phyloP scores from a whole-genome alignment of 2,888 invertebrate species.

The Ceraclea dissimilis region DNA sequence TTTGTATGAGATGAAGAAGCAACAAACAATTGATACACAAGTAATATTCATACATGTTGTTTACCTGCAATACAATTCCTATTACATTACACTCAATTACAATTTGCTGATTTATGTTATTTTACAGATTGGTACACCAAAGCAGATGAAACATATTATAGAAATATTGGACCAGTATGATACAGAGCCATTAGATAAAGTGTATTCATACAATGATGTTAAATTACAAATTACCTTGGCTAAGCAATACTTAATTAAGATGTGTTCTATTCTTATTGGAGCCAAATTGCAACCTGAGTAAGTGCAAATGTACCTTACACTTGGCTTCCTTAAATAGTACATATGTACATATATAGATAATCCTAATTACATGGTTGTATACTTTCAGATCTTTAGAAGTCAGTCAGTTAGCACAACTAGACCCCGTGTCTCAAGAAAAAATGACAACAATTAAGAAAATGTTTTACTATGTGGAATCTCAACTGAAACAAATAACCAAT shows the following conservation, averaged over 20 bases:
- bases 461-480: slow-evolving; percentile 65
- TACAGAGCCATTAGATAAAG: slow-evolving; percentile 35
- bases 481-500: slow-evolving; percentile 62
- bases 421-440: slow-evolving; percentile 60
- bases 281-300: slow-evolving; percentile 43
- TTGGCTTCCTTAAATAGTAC: too few relatives aligned
- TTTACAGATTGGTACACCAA: slow-evolving; percentile 20
- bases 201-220: slow-evolving; percentile 39
- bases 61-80: too few relatives aligned
- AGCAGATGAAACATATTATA: slow-evolving; percentile 22
- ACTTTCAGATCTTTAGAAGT: slow-evolving; percentile 36
- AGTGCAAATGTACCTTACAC: slow-evolving; percentile 30
- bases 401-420: slow-evolving; percentile 44
- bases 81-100: too few relatives aligned
- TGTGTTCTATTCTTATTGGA: slow-evolving; percentile 43
- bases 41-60: too few relatives aligned
- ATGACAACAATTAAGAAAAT: slow-evolving; percentile 62
- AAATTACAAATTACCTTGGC: slow-evolving; percentile 37
- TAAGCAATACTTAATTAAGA: slow-evolving; percentile 41
- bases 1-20: slow-evolving; percentile 50
- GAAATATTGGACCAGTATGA: slow-evolving; percentile 32
- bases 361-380: too few relatives aligned
- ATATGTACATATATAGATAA: too few relatives aligned
- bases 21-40: slow-evolving; percentile 44
- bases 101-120: too few relatives aligned